phyloP scores from a whole-genome alignment of 2,797 vertebrate species.

The Catamblyrhynchus diadema region DNA sequence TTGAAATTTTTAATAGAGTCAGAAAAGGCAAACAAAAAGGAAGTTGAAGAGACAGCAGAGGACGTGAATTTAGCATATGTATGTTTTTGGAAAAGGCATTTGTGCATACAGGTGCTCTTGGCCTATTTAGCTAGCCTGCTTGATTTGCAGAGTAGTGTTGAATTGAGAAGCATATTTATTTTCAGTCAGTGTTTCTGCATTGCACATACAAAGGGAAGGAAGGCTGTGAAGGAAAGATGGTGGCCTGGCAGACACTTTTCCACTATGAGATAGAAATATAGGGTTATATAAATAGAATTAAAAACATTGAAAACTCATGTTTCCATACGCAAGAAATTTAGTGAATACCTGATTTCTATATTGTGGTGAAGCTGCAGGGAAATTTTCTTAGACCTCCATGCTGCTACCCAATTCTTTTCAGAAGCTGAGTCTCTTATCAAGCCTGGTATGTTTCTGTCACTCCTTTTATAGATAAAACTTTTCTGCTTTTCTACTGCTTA shows the following conservation, averaged over 20 bases:
- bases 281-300: neutral
- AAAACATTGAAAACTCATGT: neutral
- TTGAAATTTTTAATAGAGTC: neutral
- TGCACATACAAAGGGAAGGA: neutral
- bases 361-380: neutral
- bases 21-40: neutral
- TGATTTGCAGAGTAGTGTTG: neutral
- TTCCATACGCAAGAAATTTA: neutral
- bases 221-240: neutral
- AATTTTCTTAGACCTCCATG: neutral
- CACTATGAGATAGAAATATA: neutral
- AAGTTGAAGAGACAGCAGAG: neutral
- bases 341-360: neutral
- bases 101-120: neutral
- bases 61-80: neutral
- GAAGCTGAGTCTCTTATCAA: neutral
- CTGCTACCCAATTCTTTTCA: neutral
- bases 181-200: neutral
- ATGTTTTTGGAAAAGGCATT: neutral
- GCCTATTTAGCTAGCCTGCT: neutral
- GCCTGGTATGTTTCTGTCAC: neutral
- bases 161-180: neutral
- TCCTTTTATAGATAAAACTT: neutral
- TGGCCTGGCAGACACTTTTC: neutral
- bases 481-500: neutral